phyloP scores from a whole-genome alignment of 2,888 invertebrate species.

The Athetis lepigone region DNA sequence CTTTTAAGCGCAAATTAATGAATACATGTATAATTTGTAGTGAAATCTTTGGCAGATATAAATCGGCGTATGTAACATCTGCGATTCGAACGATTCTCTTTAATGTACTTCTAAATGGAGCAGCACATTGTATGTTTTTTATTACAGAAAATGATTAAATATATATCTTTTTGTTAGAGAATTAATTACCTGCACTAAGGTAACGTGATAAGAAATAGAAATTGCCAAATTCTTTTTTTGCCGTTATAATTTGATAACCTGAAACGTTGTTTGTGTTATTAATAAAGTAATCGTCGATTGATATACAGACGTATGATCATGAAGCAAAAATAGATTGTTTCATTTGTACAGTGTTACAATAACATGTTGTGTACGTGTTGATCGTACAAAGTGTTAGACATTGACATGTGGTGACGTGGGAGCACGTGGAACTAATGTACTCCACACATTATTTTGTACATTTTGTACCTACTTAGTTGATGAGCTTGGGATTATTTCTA shows the following conservation, averaged over 20 bases:
- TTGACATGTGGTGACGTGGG: conserved; percentile 36
- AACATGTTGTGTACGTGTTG: background rate
- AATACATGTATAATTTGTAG: conserved; percentile 8
- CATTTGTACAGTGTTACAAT: conserved; percentile 8
- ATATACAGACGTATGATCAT: conserved; percentile 1
- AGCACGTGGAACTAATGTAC: conserved; percentile 36
- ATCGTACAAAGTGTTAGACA: conserved; percentile 36
- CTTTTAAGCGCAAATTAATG: conserved; percentile 25
- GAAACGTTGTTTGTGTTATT: background rate
- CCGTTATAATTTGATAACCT: conserved; percentile 5
- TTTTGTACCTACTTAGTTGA: conserved; percentile 31
- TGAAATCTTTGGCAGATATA: conserved; percentile 13
- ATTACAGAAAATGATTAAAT: too few species aligned
- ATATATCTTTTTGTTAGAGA: too few species aligned
- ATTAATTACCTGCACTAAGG: too few species aligned
- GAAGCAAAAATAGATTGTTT: conserved; percentile 25
- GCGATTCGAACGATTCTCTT: too few species aligned
- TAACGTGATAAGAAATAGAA: too few species aligned
- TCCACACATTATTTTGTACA: conserved; percentile 17
- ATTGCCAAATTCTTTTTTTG: conserved; percentile 1
- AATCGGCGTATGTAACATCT: conserved; percentile 14
- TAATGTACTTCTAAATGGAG: too few species aligned
- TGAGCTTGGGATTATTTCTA: background rate
- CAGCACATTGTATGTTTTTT: too few species aligned
- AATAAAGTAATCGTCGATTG: background rate